Evolutionary conservation across 1,140 invertebrate species (phyloP), one percentile per base, ranked within the genome.

Genomic region (Monochamus saltuarius): DNA sequence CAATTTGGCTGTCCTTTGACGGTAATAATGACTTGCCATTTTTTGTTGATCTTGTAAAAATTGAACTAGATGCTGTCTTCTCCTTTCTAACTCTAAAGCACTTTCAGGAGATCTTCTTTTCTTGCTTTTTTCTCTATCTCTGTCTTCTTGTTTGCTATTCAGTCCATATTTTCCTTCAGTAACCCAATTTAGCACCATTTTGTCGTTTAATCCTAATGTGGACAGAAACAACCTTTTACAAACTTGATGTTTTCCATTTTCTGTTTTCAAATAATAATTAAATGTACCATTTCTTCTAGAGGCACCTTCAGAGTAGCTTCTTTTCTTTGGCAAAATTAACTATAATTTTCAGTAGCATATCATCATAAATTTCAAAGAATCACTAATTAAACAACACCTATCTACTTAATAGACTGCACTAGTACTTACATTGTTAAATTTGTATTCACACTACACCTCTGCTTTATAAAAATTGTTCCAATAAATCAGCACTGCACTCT

Each of bases 261-360:
- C 11, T n/a, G 35, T 45, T 45, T 29, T 42, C 35, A 56, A 45
- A 45, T 43, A 56, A 13, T 56, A 56, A 17, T 56, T 8, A 45
- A 56, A 45, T 9, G 38, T n/a, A 17, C 38, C 16, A 14, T 22
- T 56, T 35, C 53, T 14, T 45, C 53, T n/a, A 17, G 43, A 46
- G 17, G 11, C n/a, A n/a, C n/a, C n/a, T n/a, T n/a, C n/a, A n/a
- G n/a, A n/a, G n/a, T n/a, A n/a, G n/a, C n/a, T n/a, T n/a, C n/a
- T n/a, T n/a, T n/a, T n/a, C n/a, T n/a, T n/a, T n/a, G n/a, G n/a
- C n/a, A n/a, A n/a, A n/a, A n/a, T n/a, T n/a, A n/a, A n/a, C n/a
- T n/a, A n/a, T n/a, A n/a, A n/a, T n/a, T n/a, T n/a, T n/a, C n/a
- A n/a, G n/a, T n/a, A n/a, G n/a, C n/a, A n/a, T n/a, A n/a, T n/a